Evolutionary conservation across 2,113 vertebrate species (phyloP), one percentile per base, ranked within the genome.

Genomic region (Mionectes macconnelli): DNA sequence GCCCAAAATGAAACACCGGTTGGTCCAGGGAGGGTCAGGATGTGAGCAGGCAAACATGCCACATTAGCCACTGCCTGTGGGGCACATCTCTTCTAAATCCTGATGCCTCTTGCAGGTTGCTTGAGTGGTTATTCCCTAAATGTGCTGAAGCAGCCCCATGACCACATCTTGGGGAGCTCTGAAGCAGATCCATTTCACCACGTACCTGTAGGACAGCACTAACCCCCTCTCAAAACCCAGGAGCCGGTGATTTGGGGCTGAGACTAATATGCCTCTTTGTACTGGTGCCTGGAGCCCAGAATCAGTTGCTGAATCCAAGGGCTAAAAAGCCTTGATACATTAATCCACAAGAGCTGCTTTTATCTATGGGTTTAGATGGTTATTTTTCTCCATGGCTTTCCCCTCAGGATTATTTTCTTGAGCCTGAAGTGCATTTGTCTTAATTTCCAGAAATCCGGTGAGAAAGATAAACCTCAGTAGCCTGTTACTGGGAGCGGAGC

Each of bases 331-430:
- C 75, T 79, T 88, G 80, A 81, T 95, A 56, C 40, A 6, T 91
- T 97, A 97, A 96, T 96, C 94, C 1, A 0, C 64, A 66, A 73
- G 93, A 96, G 91, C 95, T 84, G 83, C 93, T 93, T 96, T 96
- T 96, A 90, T 94, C 92, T 96, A 8, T 67, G 59, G 70, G 83
- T 92, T 97, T 94, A 91, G 85, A 53, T 88, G 66, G 47, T 94
- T 95, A 72, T 96, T 94, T 96, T 93, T 93, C 94, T 94, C 93
- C 42, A 4, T 82, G 60, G 59, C 60, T 91, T 93, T 96, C 76
- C 96, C 94, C 89, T 81, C 68, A 55, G 93, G 93, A 95, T 97
- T 97, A 97, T 96, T 97, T 97, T 86, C 88, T 92, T 95, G 67
- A 91, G 82, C 76, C 66, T 80, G 66, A 95, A 96, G 82, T 96